phyloP scores from a whole-genome alignment of 1,140 invertebrate species.

The Anadara kagoshimensis region DNA sequence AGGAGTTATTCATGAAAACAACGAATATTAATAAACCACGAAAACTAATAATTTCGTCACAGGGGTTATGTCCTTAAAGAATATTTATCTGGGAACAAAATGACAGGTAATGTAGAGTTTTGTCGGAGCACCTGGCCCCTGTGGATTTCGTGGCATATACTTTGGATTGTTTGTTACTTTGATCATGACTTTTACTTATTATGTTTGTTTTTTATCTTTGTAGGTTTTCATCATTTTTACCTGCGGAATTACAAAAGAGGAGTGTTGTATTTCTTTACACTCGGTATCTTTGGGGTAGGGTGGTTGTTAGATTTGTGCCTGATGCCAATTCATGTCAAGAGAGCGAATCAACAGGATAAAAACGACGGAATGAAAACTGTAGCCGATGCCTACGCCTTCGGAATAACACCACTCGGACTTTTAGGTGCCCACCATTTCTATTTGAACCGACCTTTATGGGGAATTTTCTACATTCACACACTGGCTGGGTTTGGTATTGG shows the following conservation, averaged over 20 bases:
- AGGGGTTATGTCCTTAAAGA: too few species aligned
- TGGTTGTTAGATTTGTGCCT: constrained; percentile 59
- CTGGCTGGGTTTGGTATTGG: constrained; percentile 60
- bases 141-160: too few species aligned
- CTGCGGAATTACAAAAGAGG: constrained; percentile 51
- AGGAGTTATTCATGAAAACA: too few species aligned
- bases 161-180: too few species aligned
- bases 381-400: constrained; percentile 34
- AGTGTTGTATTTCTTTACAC: constrained; percentile 55
- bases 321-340: constrained; percentile 55
- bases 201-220: constrained; percentile 5
- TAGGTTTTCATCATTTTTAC: constrained; percentile 64
- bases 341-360: constrained; percentile 42
- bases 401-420: constrained; percentile 54
- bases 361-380: constrained; percentile 5
- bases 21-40: too few species aligned
- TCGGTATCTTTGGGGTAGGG: constrained; percentile 59
- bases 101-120: too few species aligned
- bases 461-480: constrained; percentile 56
- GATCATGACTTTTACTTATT: too few species aligned
- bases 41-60: too few species aligned
- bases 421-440: constrained; percentile 61
- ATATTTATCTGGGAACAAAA: too few species aligned
- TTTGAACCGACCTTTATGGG: constrained; percentile 49
- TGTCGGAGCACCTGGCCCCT: too few species aligned